A percentile compares a stretch with the other conserved stretches of the same genome.
Conservation (phyloP, 30 jellyfish, hydroid and myxozoan genomes). For the Aurelia aurita complex sp. Pacific region DNA sequence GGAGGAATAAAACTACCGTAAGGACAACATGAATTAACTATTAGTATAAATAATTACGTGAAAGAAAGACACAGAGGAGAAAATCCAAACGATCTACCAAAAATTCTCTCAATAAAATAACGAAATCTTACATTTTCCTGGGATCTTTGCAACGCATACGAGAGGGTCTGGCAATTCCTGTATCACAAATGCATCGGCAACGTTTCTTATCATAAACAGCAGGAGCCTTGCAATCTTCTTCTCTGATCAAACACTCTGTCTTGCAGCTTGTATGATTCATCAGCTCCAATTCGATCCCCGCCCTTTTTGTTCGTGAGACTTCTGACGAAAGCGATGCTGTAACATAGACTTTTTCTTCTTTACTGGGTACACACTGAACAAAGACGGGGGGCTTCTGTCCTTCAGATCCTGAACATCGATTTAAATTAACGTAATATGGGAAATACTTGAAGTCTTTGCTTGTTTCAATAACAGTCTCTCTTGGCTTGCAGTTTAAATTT, state of each 20-base stretch:
- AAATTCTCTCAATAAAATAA: too few species aligned
- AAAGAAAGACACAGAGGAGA: too few species aligned
- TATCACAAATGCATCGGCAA: constrained; percentile 29
- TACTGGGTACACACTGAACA: constrained; percentile 46
- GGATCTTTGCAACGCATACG: too few species aligned
- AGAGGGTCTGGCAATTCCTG: too few species aligned
- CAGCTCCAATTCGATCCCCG: neutral
- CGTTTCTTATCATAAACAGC: constrained; percentile 8
- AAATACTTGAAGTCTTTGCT: constrained; percentile 14
- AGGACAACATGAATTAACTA: too few species aligned
- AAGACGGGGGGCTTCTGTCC: constrained; percentile 34
- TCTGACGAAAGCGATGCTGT: neutral
- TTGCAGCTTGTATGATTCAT: constrained; percentile 65
- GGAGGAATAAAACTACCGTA: too few species aligned
- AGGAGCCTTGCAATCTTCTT: constrained; percentile 20
- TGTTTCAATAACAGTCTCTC: constrained; percentile 1
- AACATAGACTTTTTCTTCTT: neutral
- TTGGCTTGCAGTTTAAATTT: neutral
- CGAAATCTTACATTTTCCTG: too few species aligned
- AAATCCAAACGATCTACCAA: too few species aligned
- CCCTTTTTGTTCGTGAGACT: too few species aligned
- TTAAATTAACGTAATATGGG: constrained; percentile 71
- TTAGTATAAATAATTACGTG: too few species aligned
- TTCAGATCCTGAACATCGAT: constrained; percentile 71
- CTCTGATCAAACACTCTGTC: constrained; percentile 54